Percentiles rank a stretch among this genome's conserved stretches.
Conservation (phyloP, 2,113 vertebrate species). For the Eubucco bourcierii region DNA sequence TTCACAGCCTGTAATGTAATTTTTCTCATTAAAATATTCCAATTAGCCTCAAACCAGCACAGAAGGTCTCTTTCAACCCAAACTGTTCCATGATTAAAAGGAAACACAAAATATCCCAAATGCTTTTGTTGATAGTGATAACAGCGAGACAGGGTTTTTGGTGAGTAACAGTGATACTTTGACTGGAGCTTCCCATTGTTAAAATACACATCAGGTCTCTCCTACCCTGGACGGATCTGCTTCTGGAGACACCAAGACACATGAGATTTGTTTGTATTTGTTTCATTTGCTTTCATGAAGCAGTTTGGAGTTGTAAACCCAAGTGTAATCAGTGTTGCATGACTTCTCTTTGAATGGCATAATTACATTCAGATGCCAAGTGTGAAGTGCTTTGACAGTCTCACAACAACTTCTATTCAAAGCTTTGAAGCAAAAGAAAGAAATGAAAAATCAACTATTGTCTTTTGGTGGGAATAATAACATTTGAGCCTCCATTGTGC, state of each 20-base stretch:
- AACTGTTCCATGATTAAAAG: not conserved
- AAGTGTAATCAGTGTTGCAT: conserved; percentile 39
- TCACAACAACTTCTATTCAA: not conserved
- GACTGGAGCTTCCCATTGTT: conserved; percentile 25
- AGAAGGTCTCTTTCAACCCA: too few species aligned
- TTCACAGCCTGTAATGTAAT: too few species aligned
- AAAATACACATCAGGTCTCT: not conserved
- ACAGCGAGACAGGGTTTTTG: not conserved
- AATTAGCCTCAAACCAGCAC: too few species aligned
- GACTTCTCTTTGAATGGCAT: conserved; percentile 51
- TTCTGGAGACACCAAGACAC: not conserved
- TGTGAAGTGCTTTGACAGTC: conserved; percentile 43
- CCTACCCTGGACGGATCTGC: conserved; percentile 22
- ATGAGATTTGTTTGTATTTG: conserved; percentile 64
- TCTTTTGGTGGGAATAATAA: conserved; percentile 19
- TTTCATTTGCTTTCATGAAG: conserved; percentile 51
- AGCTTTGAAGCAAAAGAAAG: conserved; percentile 20
- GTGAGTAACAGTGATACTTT: not conserved
- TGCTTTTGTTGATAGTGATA: not conserved
- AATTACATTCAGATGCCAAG: conserved; percentile 68
- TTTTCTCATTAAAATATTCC: too few species aligned
- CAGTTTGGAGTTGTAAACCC: conserved; percentile 51
- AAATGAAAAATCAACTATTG: conserved; percentile 19
- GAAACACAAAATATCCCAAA: not conserved
- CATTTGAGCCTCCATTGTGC: not conserved